phyloP scores from a whole-genome alignment of 2,113 vertebrate species.

The Percopsis transmontana region DNA sequence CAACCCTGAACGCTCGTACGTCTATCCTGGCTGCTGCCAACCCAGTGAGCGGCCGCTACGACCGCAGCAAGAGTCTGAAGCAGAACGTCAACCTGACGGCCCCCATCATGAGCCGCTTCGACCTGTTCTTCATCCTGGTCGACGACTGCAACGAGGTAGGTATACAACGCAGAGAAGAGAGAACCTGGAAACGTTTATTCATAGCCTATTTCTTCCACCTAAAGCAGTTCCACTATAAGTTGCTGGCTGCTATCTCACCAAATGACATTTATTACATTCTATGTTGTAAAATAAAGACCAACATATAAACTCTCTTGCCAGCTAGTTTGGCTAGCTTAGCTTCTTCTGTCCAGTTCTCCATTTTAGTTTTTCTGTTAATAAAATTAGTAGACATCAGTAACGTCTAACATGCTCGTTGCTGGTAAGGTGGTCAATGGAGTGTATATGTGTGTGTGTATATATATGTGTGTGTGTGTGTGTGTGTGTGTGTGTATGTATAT shows the following conservation, averaged over 20 bases:
- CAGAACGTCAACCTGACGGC: slow-evolving; percentile 95
- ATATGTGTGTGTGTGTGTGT: not conserved
- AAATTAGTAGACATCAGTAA: too few relatives aligned
- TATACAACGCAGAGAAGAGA: not conserved
- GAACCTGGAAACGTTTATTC: not conserved
- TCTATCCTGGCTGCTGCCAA: slow-evolving; percentile 98
- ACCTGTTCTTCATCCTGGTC: slow-evolving; percentile 99
- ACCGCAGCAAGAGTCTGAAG: slow-evolving; percentile 96
- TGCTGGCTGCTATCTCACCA: too few relatives aligned
- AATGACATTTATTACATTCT: too few relatives aligned
- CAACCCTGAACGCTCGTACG: slow-evolving; percentile 96
- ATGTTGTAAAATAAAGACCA: too few relatives aligned
- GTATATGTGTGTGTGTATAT: not conserved
- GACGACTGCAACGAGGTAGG: slow-evolving; percentile 97
- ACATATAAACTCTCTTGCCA: too few relatives aligned
- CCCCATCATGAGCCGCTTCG: slow-evolving; percentile 98
- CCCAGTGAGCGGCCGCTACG: slow-evolving; percentile 90
- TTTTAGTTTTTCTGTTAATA: too few relatives aligned
- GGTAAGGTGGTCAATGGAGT: not conserved
- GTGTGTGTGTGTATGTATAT: not conserved
- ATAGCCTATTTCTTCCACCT: too few relatives aligned
- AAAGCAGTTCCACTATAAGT: too few relatives aligned
- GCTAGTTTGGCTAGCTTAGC: too few relatives aligned
- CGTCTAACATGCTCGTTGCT: not conserved
- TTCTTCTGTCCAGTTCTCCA: too few relatives aligned